Percentiles rank a stretch among this genome's conserved stretches.
Evolutionary conservation across 2,888 invertebrate species (phyloP).

Genomic region (Acronicta leporina): DNA sequence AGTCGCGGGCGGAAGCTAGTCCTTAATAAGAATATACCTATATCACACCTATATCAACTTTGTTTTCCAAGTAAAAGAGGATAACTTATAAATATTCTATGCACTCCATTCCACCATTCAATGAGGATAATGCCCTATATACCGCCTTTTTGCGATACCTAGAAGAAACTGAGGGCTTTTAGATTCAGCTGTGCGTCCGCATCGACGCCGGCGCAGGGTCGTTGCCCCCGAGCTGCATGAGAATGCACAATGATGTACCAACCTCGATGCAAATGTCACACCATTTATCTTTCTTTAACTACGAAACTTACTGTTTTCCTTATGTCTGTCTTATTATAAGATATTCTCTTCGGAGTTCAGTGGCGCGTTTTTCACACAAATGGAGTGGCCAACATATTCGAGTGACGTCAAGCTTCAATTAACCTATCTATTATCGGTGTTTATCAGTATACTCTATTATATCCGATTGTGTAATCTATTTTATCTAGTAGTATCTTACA

Average conservation of each 20-base stretch:
- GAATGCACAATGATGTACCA: constrained; percentile 80
- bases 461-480: constrained; percentile 9
- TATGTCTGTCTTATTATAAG: constrained; percentile 9
- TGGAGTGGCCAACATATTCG: constrained; percentile 5
- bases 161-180: constrained; percentile 41
- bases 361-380: constrained; percentile 1
- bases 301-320: constrained; percentile 25
- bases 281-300: constrained; percentile 60
- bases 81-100: constrained; percentile 45
- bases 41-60: too few species aligned
- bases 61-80: not conserved
- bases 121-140: constrained; percentile 28
- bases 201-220: constrained; percentile 43
- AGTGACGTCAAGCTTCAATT: constrained; percentile 18
- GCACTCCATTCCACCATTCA: constrained; percentile 12
- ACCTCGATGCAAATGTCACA: constrained; percentile 65
- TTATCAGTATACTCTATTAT: constrained; percentile 7
- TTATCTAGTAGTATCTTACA: constrained; percentile 4
- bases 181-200: constrained; percentile 41
- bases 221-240: constrained; percentile 61
- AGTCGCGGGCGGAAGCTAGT: too few species aligned
- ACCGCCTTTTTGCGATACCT: constrained; percentile 30
- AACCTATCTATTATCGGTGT: constrained; percentile 7
- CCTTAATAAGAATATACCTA: too few species aligned
- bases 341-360: not conserved